Base-by-base conservation (phyloP, 2,113 vertebrate genomes). In the Myrmecophaga tridactyla region DNA sequence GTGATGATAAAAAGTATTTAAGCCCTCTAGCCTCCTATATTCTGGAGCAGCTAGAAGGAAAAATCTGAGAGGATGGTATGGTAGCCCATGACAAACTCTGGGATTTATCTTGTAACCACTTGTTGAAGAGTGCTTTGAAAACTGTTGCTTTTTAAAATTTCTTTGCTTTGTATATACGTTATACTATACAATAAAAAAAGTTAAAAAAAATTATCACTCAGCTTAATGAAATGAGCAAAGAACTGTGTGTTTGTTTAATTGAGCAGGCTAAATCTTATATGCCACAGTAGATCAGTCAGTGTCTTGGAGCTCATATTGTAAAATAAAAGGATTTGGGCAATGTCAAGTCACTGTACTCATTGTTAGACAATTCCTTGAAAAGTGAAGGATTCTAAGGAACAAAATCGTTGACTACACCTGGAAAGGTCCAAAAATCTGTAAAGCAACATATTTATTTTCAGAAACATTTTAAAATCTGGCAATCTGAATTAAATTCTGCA, bases 221-320 rank as follows among this genome's bases (percentile, higher is more conserved):
- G 60, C 93, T 89, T 96, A 96, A 65, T 43, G 92, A 36, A 94
- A 53, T 88, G 27, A 87, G 76, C 80, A 90, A 48, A 96, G 63
- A 96, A 12, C 65, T 86, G 86, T 70, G 53, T 90, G 86, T 86
- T 94, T 85, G 80, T 80, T 92, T 78, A 90, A 86, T 83, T 84
- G 58, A 89, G 87, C 95, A 96, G 95, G 95, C 72, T 95, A 91
- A 53, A 78, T 84, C 87, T 77, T 29, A 29, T 75, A 60, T 76
- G 94, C 96, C 97, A 97, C 94, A 97, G 97, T 81, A 96, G 87
- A 86, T 92, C 86, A 97, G 94, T 95, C 89, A 85, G 63, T 80
- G 6, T 93, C 76, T 93, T 96, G 78, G 94, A 96, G 92, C 15
- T 85, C 43, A 90, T 70, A 67, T 10, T 86, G 63, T 65, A 94